Base-by-base conservation (phyloP, 2,113 vertebrate species). In the Gymnarchus niloticus region DNA sequence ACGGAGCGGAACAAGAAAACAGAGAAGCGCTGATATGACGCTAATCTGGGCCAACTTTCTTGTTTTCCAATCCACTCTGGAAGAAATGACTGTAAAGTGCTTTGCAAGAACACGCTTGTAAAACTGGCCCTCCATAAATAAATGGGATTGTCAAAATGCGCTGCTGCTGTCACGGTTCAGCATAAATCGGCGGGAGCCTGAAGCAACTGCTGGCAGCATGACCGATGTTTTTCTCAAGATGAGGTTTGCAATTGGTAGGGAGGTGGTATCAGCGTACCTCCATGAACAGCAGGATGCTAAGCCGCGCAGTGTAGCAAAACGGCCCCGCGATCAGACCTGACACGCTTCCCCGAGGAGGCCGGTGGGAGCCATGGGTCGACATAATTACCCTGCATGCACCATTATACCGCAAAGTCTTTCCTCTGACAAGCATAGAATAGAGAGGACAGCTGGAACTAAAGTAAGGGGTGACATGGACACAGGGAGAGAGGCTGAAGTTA, bases 381-480 rank as follows among this genome's bases (percentile, higher is more conserved):
- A 19, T 76, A 89, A 90, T 90, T 89, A 89, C 56, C 37, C 87
- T 86, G 59, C 28, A 56, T 77, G 25, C 57, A n/a, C 57, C 44
- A 17, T 46, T 14, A 21, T 44, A 28, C 83, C 44, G 8, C 41
- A 25, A 41, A 65, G 14, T 21, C 46, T 48, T 9, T 49, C 59
- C 83, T 41, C 83, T 85, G 84, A 85, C 84, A 85, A 56, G 84
- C 84, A 73, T 48, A 77, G 49, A 85, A 49, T 25, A 77, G 84
- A 69, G 51, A 44, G 52, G 49, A 56, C 65, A 49, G 48, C 61
- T 76, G 84, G 65, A 76, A 85, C 65, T 21, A 76, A 76, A 65
- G 52, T n/a, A 33, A 76, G 25, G 10, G 28, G 51, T 76, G 28
- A 41, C 49, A 14, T 23, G 41, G 61, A 85, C 49, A 52, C 23